Conservation (phyloP, 2,888 invertebrate genomes). For the Trachelus troglodyta region DNA sequence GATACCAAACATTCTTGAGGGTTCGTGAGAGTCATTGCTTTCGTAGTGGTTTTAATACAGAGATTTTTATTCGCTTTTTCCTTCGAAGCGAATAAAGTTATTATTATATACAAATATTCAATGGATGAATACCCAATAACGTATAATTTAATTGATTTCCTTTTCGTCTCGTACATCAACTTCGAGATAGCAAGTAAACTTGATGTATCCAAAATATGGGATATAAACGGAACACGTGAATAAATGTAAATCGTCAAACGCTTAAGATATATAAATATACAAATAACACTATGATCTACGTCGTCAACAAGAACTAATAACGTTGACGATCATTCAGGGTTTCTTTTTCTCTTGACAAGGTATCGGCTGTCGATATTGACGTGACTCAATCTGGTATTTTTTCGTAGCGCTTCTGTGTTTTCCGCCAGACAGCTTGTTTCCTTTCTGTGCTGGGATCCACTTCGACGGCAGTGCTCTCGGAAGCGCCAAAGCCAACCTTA, state of each 20-base stretch:
- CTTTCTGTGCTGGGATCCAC: constrained; percentile 51
- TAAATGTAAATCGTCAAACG: neutral
- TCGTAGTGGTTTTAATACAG: neutral
- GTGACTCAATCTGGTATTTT: constrained; percentile 45
- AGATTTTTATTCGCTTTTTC: neutral
- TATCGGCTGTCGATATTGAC: neutral
- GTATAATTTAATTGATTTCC: neutral
- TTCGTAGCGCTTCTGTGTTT: constrained; percentile 65
- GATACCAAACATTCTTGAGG: constrained; percentile 22
- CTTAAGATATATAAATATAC: neutral
- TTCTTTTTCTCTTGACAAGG: neutral
- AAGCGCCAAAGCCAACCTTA: constrained; percentile 73
- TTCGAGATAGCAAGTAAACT: neutral
- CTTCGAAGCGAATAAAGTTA: neutral
- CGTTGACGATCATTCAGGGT: neutral
- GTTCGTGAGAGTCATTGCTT: neutral
- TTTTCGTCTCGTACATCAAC: neutral
- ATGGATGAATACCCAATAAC: neutral
- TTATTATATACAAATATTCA: neutral
- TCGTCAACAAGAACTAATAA: neutral
- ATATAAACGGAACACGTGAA: neutral
- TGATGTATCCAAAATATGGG: neutral
- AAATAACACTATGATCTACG: neutral
- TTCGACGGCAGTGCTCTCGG: constrained; percentile 53
- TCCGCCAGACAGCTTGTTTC: constrained; percentile 63